phyloP scores from a whole-genome alignment of 2,797 vertebrate species.

The Sebastiscus tertius region DNA sequence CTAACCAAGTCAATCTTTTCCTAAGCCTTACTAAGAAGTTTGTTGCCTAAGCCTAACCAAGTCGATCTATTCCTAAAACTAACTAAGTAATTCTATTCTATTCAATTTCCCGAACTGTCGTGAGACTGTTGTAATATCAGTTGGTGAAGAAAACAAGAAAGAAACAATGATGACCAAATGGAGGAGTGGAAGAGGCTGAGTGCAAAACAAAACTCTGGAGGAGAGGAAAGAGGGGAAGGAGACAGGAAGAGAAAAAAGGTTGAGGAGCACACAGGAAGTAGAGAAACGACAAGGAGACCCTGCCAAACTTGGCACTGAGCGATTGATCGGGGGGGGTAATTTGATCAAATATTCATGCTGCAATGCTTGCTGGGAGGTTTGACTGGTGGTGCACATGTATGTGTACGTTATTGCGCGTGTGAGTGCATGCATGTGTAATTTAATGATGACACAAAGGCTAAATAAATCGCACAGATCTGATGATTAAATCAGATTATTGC shows the following conservation, averaged over 20 bases:
- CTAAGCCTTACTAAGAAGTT: too few species aligned
- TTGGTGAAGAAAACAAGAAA: background rate
- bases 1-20: too few species aligned
- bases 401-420: background rate
- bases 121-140: background rate
- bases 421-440: slow-evolving; percentile 23
- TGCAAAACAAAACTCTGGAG: background rate
- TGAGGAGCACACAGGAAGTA: too few species aligned
- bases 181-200: background rate
- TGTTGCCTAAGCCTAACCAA: too few species aligned
- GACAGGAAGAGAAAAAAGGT: background rate
- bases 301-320: slow-evolving; percentile 33
- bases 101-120: too few species aligned
- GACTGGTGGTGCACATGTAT: slow-evolving; percentile 1
- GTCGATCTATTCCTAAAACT: too few species aligned
- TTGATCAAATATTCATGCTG: slow-evolving; percentile 61
- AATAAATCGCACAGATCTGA: background rate
- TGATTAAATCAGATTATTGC: slow-evolving; percentile 45
- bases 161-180: background rate
- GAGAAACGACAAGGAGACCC: slow-evolving; percentile 5
- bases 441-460: slow-evolving; percentile 7
- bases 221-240: background rate
- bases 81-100: too few species aligned
- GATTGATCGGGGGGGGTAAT: slow-evolving; percentile 18
- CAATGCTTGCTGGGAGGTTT: slow-evolving; percentile 36